Evolutionary conservation across 2,113 vertebrate genomes (phyloP).

Genomic region (Aramus guarauna): DNA sequence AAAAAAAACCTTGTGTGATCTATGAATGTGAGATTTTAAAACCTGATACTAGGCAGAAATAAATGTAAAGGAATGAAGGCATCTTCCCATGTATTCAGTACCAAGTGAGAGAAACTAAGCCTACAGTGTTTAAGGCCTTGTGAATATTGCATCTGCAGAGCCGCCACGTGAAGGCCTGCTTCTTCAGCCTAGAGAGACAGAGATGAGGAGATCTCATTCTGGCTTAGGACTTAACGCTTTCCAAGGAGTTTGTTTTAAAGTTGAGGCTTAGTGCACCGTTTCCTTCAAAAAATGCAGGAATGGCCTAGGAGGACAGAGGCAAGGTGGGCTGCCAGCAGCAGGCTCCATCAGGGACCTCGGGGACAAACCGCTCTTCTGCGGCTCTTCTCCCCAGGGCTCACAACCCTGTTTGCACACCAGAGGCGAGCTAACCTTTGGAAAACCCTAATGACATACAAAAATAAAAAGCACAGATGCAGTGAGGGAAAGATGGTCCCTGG

Average conservation of each 20-base stretch:
- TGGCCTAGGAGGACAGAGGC: background rate
- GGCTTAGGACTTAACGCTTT: background rate
- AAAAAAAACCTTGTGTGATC: background rate
- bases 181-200: background rate
- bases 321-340: background rate
- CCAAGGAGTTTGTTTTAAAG: background rate
- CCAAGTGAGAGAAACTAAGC: background rate
- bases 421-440: background rate
- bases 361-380: background rate
- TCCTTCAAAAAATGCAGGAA: background rate
- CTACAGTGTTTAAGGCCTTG: background rate
- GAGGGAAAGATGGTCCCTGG: background rate
- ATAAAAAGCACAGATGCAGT: accelerated
- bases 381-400: background rate
- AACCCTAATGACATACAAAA: background rate
- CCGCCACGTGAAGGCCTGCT: background rate
- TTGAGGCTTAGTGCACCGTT: background rate
- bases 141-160: background rate
- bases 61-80: background rate
- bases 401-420: no score
- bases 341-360: background rate
- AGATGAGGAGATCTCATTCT: background rate
- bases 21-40: background rate
- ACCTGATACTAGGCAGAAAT: background rate
- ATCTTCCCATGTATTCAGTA: background rate